Conservation (phyloP, 2,113 vertebrate genomes). For the Eptesicus fuscus region DNA sequence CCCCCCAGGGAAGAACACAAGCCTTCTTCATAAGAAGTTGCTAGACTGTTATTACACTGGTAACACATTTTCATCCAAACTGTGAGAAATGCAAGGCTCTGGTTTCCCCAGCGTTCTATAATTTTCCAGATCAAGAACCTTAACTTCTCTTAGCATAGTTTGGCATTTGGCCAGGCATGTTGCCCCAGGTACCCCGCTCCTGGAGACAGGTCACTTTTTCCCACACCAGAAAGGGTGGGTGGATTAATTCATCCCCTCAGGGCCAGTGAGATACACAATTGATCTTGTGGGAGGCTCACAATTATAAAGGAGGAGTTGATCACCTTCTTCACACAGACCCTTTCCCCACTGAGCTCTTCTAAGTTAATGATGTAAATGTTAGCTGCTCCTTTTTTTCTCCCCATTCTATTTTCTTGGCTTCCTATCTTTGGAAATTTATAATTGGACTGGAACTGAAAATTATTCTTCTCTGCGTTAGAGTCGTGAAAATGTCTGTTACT, state of each 20-base stretch:
- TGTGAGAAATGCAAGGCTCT: background rate
- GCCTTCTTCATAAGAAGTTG: background rate
- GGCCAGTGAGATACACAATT: background rate
- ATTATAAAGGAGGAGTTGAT: background rate
- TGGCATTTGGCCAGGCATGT: background rate
- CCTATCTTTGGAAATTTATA: background rate
- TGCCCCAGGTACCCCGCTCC: background rate
- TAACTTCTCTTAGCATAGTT: background rate
- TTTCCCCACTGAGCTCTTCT: background rate
- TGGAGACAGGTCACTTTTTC: background rate
- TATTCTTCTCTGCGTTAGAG: background rate
- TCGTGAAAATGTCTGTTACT: background rate
- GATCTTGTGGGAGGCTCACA: background rate
- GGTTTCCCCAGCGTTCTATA: background rate
- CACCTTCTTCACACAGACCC: background rate
- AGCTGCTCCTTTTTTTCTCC: background rate
- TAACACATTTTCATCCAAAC: background rate
- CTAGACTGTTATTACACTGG: background rate
- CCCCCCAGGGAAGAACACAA: background rate
- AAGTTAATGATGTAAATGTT: background rate
- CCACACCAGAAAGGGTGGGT: background rate
- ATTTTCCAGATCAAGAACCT: background rate
- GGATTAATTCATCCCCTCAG: background rate
- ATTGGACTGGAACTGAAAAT: background rate
- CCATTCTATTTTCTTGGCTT: background rate